A percentile compares a stretch with the other conserved stretches of the same genome.
Evolutionary conservation across 2,888 invertebrate genomes (phyloP).

Genomic region (Luperina testacea): DNA sequence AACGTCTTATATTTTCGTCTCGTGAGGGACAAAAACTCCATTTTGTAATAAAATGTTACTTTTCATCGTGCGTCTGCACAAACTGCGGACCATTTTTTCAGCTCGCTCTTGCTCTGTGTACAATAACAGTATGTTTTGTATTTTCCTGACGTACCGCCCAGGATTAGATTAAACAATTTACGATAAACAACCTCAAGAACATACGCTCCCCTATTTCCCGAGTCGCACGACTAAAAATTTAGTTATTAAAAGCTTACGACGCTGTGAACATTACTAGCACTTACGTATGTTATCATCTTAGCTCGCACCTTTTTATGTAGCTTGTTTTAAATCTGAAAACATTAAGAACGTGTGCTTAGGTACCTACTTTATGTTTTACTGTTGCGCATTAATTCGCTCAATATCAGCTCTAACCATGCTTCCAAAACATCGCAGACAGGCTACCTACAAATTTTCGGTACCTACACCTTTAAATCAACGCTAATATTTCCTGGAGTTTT

Average conservation of each 20-base stretch:
- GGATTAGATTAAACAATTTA: conserved; percentile 59
- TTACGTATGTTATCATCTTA: conserved; percentile 34
- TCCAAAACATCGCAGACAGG: conserved; percentile 48
- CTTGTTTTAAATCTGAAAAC: conserved; percentile 28
- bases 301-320: conserved; percentile 26
- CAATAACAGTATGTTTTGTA: conserved; percentile 44
- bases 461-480: conserved; percentile 61
- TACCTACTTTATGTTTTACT: conserved; percentile 38
- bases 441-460: conserved; percentile 56
- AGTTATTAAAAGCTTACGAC: conserved; percentile 50
- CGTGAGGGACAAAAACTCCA: conserved; percentile 43
- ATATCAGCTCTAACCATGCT: conserved; percentile 50
- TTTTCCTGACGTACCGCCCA: conserved; percentile 43
- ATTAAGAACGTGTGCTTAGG: conserved; percentile 21
- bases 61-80: conserved; percentile 54
- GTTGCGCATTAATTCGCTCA: conserved; percentile 39
- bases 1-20: conserved; percentile 43
- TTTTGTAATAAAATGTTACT: conserved; percentile 59
- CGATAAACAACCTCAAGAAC: conserved; percentile 55
- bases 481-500: conserved; percentile 60
- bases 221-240: conserved; percentile 44
- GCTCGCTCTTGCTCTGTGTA: conserved; percentile 17
- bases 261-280: conserved; percentile 43
- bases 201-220: conserved; percentile 38
- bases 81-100: conserved; percentile 32